Percentiles rank a stretch among this genome's conserved stretches.
Evolutionary conservation across 2,888 invertebrate species (phyloP).

Genomic region (Chrysolina americana): DNA sequence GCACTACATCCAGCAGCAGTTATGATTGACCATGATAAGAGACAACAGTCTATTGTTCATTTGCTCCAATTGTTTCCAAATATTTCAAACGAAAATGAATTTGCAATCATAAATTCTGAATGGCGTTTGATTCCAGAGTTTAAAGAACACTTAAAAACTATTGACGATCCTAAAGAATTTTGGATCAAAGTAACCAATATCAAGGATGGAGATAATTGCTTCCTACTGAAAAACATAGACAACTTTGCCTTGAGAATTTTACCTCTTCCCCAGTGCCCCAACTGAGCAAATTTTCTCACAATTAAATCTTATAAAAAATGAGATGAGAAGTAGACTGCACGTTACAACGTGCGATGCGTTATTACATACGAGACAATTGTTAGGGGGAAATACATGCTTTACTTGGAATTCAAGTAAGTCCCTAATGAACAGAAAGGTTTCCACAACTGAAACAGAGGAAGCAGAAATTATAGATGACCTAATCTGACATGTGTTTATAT

Average conservation of each 20-base stretch:
- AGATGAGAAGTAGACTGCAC: constrained; percentile 6
- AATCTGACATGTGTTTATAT: not conserved
- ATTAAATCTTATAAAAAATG: constrained; percentile 7
- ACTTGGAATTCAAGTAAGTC: constrained; percentile 2
- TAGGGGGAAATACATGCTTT: not conserved
- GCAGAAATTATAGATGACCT: not conserved
- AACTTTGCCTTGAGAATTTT: not conserved
- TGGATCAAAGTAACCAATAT: not conserved
- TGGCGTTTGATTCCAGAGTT: constrained; percentile 8
- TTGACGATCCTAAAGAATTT: constrained; percentile 5
- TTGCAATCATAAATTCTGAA: too few species aligned
- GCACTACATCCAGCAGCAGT: not conserved
- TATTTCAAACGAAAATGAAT: too few species aligned
- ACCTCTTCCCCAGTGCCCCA: constrained; percentile 8
- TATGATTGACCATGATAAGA: not conserved
- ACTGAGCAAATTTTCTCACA: not conserved
- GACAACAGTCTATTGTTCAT: not conserved
- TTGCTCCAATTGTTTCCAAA: constrained; percentile 7
- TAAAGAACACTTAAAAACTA: not conserved
- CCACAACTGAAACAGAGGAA: constrained; percentile 1
- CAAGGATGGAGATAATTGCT: constrained; percentile 3
- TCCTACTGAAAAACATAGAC: not conserved
- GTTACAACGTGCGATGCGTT: not conserved
- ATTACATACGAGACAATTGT: not conserved
- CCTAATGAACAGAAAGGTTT: not conserved